Conservation (phyloP, 1,140 invertebrate genomes). For the Pemphigus obesinymphae region DNA sequence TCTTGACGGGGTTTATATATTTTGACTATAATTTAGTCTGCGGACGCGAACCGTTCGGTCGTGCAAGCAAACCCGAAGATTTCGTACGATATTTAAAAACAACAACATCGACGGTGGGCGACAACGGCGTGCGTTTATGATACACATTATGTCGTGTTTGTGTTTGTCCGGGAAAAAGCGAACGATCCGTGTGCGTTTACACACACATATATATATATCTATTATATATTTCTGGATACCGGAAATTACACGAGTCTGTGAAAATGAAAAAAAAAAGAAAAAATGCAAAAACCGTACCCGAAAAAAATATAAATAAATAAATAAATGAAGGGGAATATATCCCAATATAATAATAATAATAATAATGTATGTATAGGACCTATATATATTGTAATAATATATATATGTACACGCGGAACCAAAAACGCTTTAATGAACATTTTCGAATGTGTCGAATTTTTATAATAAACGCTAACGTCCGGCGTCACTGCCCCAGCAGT, state of each 20-base stretch:
- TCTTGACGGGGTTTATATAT: neutral
- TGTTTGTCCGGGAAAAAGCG: neutral
- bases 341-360: too few relatives aligned
- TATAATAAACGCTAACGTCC: neutral
- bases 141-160: too few relatives aligned
- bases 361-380: too few relatives aligned
- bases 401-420: neutral
- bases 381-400: too few relatives aligned
- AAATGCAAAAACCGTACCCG: neutral
- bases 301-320: neutral
- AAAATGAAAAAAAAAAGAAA: slow-evolving; percentile 7
- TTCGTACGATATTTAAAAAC: too few relatives aligned
- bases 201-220: too few relatives aligned
- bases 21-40: too few relatives aligned
- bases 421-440: neutral
- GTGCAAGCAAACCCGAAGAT: too few relatives aligned
- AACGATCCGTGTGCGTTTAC: too few relatives aligned
- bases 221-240: too few relatives aligned
- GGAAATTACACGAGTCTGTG: neutral
- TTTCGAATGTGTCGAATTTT: neutral
- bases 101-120: too few relatives aligned
- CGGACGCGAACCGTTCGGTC: neutral
- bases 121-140: too few relatives aligned
- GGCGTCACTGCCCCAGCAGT: neutral
- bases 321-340: neutral